phyloP scores from a whole-genome alignment of 2,797 vertebrate species.

The Knipowitschia caucasica region DNA sequence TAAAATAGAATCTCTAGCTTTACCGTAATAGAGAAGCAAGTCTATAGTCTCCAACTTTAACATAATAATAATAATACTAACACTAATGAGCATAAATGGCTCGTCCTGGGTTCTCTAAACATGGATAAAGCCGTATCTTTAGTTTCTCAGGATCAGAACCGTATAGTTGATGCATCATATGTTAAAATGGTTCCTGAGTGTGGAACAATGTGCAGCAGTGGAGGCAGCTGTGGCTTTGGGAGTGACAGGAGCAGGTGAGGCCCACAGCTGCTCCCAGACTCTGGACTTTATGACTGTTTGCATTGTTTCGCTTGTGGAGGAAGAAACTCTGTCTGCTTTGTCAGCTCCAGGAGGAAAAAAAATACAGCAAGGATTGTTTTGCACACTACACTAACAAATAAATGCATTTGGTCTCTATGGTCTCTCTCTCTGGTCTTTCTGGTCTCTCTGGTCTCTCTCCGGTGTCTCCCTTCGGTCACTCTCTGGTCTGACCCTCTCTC shows the following conservation, averaged over 20 bases:
- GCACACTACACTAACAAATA: constrained; percentile 7
- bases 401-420: too few relatives aligned
- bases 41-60: too few relatives aligned
- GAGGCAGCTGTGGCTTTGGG: constrained; percentile 63
- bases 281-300: constrained; percentile 43
- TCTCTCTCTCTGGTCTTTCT: too few relatives aligned
- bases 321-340: constrained; percentile 2
- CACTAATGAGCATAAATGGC: too few relatives aligned
- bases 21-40: too few relatives aligned
- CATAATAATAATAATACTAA: too few relatives aligned
- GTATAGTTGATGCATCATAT: background rate
- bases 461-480: too few relatives aligned
- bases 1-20: too few relatives aligned
- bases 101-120: too few relatives aligned
- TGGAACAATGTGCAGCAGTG: constrained; percentile 39
- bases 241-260: constrained; percentile 72
- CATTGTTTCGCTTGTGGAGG: constrained; percentile 45
- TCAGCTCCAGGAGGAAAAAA: constrained; percentile 5
- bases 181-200: constrained; percentile 19
- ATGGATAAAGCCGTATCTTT: background rate
- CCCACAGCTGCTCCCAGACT: constrained; percentile 59
- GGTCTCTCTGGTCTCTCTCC: too few relatives aligned
- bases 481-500: too few relatives aligned
- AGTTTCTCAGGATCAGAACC: background rate
- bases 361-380: too few relatives aligned